Evolutionary conservation across 2,113 vertebrate species (phyloP).

Genomic region (Sminthopsis crassicaudata): DNA sequence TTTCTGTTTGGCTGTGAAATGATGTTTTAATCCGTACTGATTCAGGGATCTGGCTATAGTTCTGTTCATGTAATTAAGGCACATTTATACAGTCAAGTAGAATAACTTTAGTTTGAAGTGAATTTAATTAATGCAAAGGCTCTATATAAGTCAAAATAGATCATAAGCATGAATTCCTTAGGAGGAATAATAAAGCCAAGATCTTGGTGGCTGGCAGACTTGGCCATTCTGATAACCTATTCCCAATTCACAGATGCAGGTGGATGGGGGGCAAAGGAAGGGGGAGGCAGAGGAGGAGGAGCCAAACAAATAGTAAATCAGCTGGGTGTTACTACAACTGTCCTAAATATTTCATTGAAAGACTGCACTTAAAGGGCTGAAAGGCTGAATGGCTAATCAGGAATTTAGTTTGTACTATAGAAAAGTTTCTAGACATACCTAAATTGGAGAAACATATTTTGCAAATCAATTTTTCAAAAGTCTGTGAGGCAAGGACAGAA

Average conservation of each 20-base stretch:
- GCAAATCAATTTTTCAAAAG: not conserved
- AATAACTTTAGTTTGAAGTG: conserved; percentile 90
- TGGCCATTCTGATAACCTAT: conserved; percentile 55
- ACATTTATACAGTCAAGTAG: conserved; percentile 90
- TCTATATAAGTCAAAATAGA: conserved; percentile 87
- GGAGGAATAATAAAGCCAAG: conserved; percentile 80
- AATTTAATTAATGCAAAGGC: conserved; percentile 90
- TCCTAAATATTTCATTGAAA: conserved; percentile 22
- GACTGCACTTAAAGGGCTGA: not conserved
- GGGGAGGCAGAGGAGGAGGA: conserved; percentile 33
- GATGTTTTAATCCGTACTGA: conserved; percentile 93
- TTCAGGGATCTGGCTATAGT: conserved; percentile 86
- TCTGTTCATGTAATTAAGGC: conserved; percentile 90
- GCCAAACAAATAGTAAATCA: not conserved
- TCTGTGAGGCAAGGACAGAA: not conserved
- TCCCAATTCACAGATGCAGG: conserved; percentile 63
- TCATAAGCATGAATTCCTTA: conserved; percentile 84
- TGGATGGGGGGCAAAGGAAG: conserved; percentile 16
- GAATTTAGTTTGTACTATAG: conserved; percentile 7
- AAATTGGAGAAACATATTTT: conserved; percentile 48
- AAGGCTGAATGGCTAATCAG: not conserved
- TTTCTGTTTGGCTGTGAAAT: conserved; percentile 97
- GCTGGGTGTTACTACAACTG: not conserved
- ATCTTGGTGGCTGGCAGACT: conserved; percentile 63
- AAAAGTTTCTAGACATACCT: conserved; percentile 43